These are phyloP conservation scores for Drosophila takahashii DNA, from an alignment of 1,140 invertebrate species.

Conservation along the genomic window DNA sequence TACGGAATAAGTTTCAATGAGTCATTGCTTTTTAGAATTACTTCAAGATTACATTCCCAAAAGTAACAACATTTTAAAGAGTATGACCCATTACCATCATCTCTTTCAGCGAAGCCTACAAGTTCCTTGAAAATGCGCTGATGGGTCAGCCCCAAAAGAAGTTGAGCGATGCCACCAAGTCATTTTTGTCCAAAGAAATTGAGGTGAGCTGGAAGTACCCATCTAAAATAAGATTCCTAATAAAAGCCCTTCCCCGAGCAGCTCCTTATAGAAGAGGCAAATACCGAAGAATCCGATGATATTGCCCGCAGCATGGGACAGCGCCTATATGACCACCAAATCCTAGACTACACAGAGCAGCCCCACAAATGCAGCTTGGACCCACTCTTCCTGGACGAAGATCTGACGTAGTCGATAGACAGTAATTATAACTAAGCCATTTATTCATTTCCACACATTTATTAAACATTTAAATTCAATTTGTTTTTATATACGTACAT, in stretches of 20 bases:
- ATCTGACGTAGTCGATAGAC: not conserved
- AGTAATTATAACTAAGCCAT: slow-evolving; percentile 1
- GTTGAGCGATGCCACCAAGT: slow-evolving; percentile 35
- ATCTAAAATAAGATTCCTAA: not conserved
- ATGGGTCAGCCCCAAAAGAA: slow-evolving; percentile 64
- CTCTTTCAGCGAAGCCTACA: slow-evolving; percentile 54
- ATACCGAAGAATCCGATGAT: slow-evolving; percentile 58
- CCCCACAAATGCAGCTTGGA: slow-evolving; percentile 53
- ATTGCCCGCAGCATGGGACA: slow-evolving; percentile 39
- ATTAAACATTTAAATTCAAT: slow-evolving; percentile 83
- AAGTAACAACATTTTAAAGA: not conserved
- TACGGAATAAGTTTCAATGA: no score
- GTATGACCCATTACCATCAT: no score
- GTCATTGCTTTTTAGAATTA: no score
- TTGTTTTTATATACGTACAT: slow-evolving; percentile 67
- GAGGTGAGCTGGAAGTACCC: slow-evolving; percentile 27
- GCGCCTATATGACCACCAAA: slow-evolving; percentile 10
- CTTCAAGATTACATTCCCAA: no score
- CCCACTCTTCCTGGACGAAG: slow-evolving; percentile 51
- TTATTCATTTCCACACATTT: slow-evolving; percentile 74
- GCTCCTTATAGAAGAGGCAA: slow-evolving; percentile 66
- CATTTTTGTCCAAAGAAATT: slow-evolving; percentile 62
- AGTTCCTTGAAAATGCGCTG: slow-evolving; percentile 66
- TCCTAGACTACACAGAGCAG: slow-evolving; percentile 30
- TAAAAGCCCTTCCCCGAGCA: not conserved